Percentiles rank a stretch among this genome's conserved stretches.
These are phyloP conservation scores for Hyles vespertilio DNA, from an alignment of 1,140 invertebrate species.

Conservation along the genomic window DNA sequence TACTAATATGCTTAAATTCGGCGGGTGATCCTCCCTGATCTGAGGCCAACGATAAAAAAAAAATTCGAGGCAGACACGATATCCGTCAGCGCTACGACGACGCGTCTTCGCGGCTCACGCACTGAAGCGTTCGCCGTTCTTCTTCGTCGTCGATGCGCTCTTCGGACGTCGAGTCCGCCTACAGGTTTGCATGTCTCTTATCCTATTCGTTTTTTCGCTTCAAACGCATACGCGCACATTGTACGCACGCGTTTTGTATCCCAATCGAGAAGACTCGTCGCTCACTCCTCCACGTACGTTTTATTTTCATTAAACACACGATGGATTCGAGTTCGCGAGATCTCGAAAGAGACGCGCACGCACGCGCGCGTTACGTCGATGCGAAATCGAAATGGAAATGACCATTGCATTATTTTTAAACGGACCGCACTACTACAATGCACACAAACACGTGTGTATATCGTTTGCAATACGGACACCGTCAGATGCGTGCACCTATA, in stretches of 20 bases:
- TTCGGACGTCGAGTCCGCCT: constrained; percentile 16
- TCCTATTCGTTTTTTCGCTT: constrained; percentile 29
- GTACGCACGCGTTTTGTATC: constrained; percentile 3
- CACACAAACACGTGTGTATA: no score
- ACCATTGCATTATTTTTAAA: constrained; percentile 12
- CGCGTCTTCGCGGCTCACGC: background rate
- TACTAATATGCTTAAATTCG: constrained; percentile 93
- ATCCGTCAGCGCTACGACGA: constrained; percentile 8
- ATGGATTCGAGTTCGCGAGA: no score
- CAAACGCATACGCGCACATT: background rate
- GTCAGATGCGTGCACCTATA: constrained; percentile 9
- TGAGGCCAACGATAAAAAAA: constrained; percentile 76
- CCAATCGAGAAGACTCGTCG: no score
- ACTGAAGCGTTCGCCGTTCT: no score
- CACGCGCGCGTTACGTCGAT: no score
- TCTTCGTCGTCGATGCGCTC: constrained; percentile 6
- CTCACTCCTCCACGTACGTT: no score
- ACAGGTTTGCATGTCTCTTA: background rate
- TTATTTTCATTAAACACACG: no score
- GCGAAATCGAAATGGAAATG: constrained; percentile 3
- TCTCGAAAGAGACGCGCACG: no score
- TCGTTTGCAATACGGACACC: constrained; percentile 10
- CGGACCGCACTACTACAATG: constrained; percentile 1
- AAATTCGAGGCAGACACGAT: constrained; percentile 10
- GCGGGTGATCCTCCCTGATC: constrained; percentile 84